These are phyloP conservation scores for Dione vanillae DNA, from an alignment of 2,888 invertebrate species.

Conservation along the genomic window DNA sequence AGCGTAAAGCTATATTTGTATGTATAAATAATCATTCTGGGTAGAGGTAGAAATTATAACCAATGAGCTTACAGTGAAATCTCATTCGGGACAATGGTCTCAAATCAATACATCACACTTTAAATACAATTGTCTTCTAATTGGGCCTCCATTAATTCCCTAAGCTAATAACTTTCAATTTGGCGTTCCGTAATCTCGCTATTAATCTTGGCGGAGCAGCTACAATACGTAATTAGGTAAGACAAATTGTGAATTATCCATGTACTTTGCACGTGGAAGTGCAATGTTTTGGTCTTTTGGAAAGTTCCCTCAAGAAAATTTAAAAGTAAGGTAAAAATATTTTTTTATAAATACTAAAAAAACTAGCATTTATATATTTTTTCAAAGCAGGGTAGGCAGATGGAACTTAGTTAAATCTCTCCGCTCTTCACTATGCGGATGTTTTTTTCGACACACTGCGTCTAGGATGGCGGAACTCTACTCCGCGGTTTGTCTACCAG, in stretches of 20 bases:
- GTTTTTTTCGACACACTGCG: background rate
- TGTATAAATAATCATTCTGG: no score
- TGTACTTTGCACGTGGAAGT: background rate
- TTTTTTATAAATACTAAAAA: no score
- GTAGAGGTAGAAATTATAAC: no score
- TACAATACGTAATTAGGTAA: constrained; percentile 15
- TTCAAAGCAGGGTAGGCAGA: background rate
- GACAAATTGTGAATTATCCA: constrained; percentile 19
- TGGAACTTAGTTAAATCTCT: background rate
- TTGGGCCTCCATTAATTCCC: background rate
- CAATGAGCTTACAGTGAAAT: no score
- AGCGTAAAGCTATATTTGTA: no score
- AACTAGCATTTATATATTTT: background rate
- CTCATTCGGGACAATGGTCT: no score
- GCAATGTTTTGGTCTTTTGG: background rate
- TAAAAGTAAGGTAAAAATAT: no score
- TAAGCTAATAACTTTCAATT: constrained; percentile 18
- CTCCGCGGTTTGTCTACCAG: background rate
- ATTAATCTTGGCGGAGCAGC: constrained; percentile 10
- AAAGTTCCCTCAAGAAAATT: no score
- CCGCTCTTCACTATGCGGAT: background rate
- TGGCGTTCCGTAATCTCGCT: constrained; percentile 3
- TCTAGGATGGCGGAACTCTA: background rate
- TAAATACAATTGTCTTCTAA: background rate
- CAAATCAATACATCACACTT: background rate